A percentile compares a stretch with the other conserved stretches of the same genome.
phyloP scores from a whole-genome alignment of 2,113 vertebrate species.

The Bubo scandiacus region DNA sequence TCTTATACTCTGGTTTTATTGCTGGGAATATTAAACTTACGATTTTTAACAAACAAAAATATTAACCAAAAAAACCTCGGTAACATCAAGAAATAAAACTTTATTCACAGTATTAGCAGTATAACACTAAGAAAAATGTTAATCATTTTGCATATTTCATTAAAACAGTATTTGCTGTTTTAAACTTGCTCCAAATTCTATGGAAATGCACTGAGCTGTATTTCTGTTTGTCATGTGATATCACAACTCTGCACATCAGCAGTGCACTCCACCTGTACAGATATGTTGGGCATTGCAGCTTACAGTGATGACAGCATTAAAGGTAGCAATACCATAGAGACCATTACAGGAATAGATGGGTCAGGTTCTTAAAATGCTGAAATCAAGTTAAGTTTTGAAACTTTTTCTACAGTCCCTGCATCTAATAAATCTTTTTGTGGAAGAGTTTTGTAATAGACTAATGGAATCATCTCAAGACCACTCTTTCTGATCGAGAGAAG shows the following conservation, averaged over 20 bases:
- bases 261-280: background rate
- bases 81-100: background rate
- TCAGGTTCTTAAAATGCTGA: background rate
- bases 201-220: background rate
- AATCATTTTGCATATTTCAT: background rate
- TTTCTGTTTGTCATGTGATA: background rate
- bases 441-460: background rate
- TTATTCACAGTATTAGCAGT: background rate
- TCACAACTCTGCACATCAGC: background rate
- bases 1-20: background rate
- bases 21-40: background rate
- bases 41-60: background rate
- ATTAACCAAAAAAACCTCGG: background rate
- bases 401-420: background rate
- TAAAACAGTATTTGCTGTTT: background rate
- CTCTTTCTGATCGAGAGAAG: background rate
- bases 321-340: background rate
- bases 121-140: background rate
- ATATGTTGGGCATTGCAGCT: background rate
- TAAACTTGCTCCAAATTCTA: background rate
- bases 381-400: background rate
- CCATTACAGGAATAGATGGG: background rate
- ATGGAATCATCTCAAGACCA: background rate
- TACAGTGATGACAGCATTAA: background rate
- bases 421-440: background rate